Conservation (phyloP, 2,888 invertebrate genomes). For the Tupiocoris notatus region DNA sequence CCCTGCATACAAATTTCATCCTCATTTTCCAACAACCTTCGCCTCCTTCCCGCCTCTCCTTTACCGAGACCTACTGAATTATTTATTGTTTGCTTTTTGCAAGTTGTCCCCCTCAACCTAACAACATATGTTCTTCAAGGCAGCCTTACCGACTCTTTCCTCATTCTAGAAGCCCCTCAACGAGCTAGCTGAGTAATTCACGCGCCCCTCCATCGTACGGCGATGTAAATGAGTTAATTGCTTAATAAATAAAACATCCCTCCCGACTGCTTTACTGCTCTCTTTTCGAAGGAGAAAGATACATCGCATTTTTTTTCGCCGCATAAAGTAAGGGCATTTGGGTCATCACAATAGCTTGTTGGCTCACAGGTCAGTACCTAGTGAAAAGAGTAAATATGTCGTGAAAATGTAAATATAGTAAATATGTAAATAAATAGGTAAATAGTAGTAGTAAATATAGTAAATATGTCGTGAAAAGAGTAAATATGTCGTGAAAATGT, state of each 20-base stretch:
- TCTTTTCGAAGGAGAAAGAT: too few species aligned
- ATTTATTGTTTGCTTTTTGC: constrained; percentile 39
- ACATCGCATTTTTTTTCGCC: too few species aligned
- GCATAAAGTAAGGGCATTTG: too few species aligned
- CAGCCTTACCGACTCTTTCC: neutral
- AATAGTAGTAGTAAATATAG: too few species aligned
- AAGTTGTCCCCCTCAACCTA: constrained; percentile 10
- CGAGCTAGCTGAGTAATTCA: constrained; percentile 1
- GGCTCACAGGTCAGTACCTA: too few species aligned
- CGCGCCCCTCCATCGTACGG: constrained; percentile 15
- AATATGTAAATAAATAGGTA: too few species aligned
- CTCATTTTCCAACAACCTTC: neutral
- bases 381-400: too few species aligned
- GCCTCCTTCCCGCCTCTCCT: neutral
- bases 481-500: too few species aligned
- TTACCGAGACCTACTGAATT: constrained; percentile 19
- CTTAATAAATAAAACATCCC: constrained; percentile 28
- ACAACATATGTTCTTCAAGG: constrained; percentile 25
- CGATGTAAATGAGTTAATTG: constrained; percentile 28
- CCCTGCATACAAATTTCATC: constrained; percentile 30
- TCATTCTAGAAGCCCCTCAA: neutral
- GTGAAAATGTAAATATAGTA: too few species aligned
- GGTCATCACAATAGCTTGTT: too few species aligned
- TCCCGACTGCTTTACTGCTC: constrained; percentile 14
- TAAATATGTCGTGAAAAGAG: too few species aligned